Evolutionary conservation across 2,888 invertebrate species (phyloP), one percentile per base, ranked within the genome.

Genomic region (Urechis unicinctus): DNA sequence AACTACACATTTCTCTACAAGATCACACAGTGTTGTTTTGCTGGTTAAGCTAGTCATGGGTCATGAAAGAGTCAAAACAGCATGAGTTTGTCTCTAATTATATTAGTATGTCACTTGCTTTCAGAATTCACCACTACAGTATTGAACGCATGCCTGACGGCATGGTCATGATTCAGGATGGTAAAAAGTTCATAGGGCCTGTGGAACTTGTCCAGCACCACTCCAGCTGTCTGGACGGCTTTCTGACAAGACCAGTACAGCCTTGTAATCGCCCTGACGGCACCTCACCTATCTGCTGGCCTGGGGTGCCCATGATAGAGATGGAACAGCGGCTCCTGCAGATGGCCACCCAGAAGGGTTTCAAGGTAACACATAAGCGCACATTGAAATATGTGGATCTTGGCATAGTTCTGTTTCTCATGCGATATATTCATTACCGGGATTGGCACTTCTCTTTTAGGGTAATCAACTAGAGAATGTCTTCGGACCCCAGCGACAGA

Each of bases 111-210:
- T 13, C 13, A 36, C 26, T 1, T 53, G n/a, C 21, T 41, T 3
- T 0, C 66, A 76, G 74, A 49, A 65, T 74, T 21, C 74, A 77
- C 58, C 78, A 78, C 61, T 78, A 78, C 66, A 69, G 69, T 50
- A 72, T 78, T 50, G 77, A 75, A 57, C 68, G 73, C 52, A 73
- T 76, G 58, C 58, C 65, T 22, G 76, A 78, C 64, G 77, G 77
- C 1, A 65, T 59, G 13, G 74, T 72, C 52, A 72, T 71, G 69
- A 77, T 77, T 46, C 70, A 71, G 3, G 69, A 75, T 31, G 77
- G 77, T 2, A 64, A 66, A 50, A 66, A 64, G 47, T 78, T 70
- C 55, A 46, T 60, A 4, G 75, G 74, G 25, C 78, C 78, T 1
- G 62, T 78, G 13, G 75, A 77, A 55, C 67, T 78, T 17, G 69